Evolutionary conservation across 2,797 vertebrate species (phyloP), one percentile per base, ranked within the genome.

Genomic region (Pteropus rufus): DNA sequence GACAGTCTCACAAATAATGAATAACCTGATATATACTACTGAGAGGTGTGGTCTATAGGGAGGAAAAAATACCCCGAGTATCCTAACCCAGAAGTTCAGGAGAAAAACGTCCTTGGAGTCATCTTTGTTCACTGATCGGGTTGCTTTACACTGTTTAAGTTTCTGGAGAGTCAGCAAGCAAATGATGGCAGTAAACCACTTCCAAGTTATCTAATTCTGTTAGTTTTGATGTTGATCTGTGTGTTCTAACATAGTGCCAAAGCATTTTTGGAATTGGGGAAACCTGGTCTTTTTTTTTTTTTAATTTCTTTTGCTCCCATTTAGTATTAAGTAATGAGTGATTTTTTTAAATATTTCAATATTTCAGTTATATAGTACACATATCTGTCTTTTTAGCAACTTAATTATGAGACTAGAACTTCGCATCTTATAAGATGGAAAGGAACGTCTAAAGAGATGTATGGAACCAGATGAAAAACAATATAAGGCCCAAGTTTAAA

Each of bases 381-480:
- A 95, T 31, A 60, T 95, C 60, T 72, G 21, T 89, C 46, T 85
- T 75, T 81, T 96, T 93, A 89, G 34, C 58, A 83, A 41, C n/a
- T 92, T 77, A 87, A 67, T 64, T 89, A 81, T 81, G 65, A 89
- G n/a, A 81, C 46, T 90, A 79, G 69, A 96, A 76, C 31, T 89
- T 41, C 92, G 60, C 10, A 58, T 92, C 85, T 87, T 93, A 52
- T 56, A 56, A 83, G 23, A 49, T 83, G 23, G 44, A 82, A 65
- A 65, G 60, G 60, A 44, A 82, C 41, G 49, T 65, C 15, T 67
- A 81, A 82, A 72, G 36, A 21, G 52, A 90, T 75, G 4, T 75
- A 31, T 77, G 19, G 60, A 91, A 36, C 36, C 82, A 81, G 67
- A 67, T 77, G 36, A 88, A 54, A 95, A 93, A 88, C n/a, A 73